Base-by-base conservation (phyloP, 2,113 vertebrate species). In the Athene noctua region DNA sequence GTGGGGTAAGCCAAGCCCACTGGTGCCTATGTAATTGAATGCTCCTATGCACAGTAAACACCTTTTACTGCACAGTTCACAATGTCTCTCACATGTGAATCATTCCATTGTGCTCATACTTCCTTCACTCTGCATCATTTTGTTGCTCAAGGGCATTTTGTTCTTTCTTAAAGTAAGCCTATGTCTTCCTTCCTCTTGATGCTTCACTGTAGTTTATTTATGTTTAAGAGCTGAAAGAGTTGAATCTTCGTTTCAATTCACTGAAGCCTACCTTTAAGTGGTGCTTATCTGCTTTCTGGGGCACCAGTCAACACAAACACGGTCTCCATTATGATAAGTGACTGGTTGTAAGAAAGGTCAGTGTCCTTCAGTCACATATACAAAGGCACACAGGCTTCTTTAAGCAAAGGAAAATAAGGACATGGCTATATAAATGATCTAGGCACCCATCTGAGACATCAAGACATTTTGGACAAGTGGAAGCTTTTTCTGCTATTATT, bases 81-180 rank as follows among this genome's bases (percentile, higher is more conserved):
- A 46, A 8, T 2, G 23, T 13, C 42, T 83, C 42, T 90, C 30
- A 13, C 27, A 52, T 90, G 92, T 78, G 86, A 91, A 88, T 74
- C 67, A 34, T 65, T 91, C 86, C 83, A 63, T 62, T 92, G 86
- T 94, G 88, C 63, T 96, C 54, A 3, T 80, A 91, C 51, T 94
- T 95, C 91, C 91, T 94, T 95, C 75, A 9, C 83, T 92, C 82
- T 86, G 82, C 62, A 11, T 94, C 2, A 0, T 61, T 86, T 70
- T 59, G 26, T n/a, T 38, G 68, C 95, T 92, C 10, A 25, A 57
- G 77, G 77, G 59, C 11, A 20, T 89, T 86, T 83, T 91, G 22
- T 84, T 71, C 22, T 80, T 54, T 14, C 23, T 82, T 59, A 30
- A 84, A 85, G 70, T 46, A 72, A 78, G 27, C 42, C 17, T 16